Percentiles rank a stretch among this genome's conserved stretches.
phyloP scores from a whole-genome alignment of 2,113 vertebrate genomes.

The Sebastes fasciatus region DNA sequence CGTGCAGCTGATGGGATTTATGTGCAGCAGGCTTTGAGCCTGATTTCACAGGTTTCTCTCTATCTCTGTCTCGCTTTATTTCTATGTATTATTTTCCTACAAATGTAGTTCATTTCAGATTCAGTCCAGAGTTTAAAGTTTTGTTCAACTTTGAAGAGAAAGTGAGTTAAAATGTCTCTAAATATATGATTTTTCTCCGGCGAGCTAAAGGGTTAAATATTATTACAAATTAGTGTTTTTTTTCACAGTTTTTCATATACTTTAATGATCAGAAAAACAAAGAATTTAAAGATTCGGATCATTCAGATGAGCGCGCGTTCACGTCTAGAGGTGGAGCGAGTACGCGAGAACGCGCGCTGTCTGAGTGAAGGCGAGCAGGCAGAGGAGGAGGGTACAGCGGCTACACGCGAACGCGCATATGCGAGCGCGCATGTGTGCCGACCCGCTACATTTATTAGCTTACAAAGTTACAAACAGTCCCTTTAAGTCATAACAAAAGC shows the following conservation, averaged over 20 bases:
- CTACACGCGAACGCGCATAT: too few relatives aligned
- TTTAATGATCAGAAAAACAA: not conserved
- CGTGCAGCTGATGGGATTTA: constrained; percentile 43
- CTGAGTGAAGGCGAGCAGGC: too few relatives aligned
- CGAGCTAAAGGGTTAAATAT: too few relatives aligned
- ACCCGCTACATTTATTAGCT: too few relatives aligned
- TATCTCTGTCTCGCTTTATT: not conserved
- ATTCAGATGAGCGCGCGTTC: not conserved
- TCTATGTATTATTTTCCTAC: not conserved
- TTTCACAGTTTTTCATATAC: not conserved
- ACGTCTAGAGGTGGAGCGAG: too few relatives aligned
- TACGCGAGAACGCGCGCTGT: too few relatives aligned
- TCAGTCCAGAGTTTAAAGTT: not conserved
- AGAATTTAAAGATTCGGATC: not conserved
- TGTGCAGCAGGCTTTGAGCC: constrained; percentile 28
- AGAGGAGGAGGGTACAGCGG: too few relatives aligned
- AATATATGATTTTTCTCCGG: too few relatives aligned
- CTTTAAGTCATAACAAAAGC: too few relatives aligned
- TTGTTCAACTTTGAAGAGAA: not conserved
- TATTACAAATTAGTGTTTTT: not conserved
- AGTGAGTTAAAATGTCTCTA: not conserved
- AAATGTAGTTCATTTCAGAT: not conserved
- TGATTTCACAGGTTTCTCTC: constrained; percentile 15
- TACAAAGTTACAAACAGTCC: too few relatives aligned
- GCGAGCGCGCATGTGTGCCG: too few relatives aligned